These are phyloP conservation scores for Sclerodermus sp. DNA, from an alignment of 2,888 invertebrate genomes.

Conservation along the genomic window DNA sequence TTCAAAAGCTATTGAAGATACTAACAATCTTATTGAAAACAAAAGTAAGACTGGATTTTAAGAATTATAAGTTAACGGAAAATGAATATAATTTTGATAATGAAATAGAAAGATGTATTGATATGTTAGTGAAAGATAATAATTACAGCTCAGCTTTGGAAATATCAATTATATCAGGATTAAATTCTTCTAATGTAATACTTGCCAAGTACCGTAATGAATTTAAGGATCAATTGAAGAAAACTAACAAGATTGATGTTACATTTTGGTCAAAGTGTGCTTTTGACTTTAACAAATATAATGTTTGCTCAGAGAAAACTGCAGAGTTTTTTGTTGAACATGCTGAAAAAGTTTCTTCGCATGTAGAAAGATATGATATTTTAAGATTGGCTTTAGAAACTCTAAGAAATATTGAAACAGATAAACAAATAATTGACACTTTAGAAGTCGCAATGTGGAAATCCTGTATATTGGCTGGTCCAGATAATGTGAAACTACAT, in stretches of 20 bases:
- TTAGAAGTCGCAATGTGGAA: slow-evolving; percentile 57
- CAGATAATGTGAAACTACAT: slow-evolving; percentile 41
- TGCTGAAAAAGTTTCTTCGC: slow-evolving; percentile 58
- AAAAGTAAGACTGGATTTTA: slow-evolving; percentile 61
- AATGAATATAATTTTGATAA: slow-evolving; percentile 59
- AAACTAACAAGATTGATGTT: slow-evolving; percentile 38
- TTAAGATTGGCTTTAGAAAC: slow-evolving; percentile 45
- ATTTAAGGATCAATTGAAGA: slow-evolving; percentile 57
- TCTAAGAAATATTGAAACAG: slow-evolving; percentile 36
- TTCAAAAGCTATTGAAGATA: slow-evolving; percentile 58
- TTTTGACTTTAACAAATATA: slow-evolving; percentile 64
- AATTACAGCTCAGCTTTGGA: slow-evolving; percentile 64
- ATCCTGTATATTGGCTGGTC: slow-evolving; percentile 49
- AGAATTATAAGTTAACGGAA: slow-evolving; percentile 58
- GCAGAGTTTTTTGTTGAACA: slow-evolving; percentile 67
- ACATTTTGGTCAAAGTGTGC: slow-evolving; percentile 66
- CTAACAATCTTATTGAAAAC: slow-evolving; percentile 65
- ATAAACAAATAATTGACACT: slow-evolving; percentile 40
- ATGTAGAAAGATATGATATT: slow-evolving; percentile 49
- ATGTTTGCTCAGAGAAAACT: slow-evolving; percentile 65
- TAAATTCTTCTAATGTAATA: slow-evolving; percentile 44
- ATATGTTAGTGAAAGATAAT: slow-evolving; percentile 59
- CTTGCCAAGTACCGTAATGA: slow-evolving; percentile 51
- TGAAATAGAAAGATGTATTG: slow-evolving; percentile 62
- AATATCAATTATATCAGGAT: slow-evolving; percentile 59